phyloP scores from a whole-genome alignment of 2,797 vertebrate genomes.

The Lagocephalus sceleratus region DNA sequence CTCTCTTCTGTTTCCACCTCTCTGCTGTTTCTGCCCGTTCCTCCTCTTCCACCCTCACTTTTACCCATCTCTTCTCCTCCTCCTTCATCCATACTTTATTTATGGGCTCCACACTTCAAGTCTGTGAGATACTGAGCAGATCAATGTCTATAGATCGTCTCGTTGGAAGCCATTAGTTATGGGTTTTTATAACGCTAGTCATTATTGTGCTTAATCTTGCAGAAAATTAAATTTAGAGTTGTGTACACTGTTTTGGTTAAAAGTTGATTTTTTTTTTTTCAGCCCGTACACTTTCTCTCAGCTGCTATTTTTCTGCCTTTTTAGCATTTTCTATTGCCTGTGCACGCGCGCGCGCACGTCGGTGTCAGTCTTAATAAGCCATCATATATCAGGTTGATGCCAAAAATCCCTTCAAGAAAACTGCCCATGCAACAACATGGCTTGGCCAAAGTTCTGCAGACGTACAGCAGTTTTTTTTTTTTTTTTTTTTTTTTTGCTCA shows the following conservation, averaged over 20 bases:
- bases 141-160: constrained; percentile 87
- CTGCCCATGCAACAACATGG: constrained; percentile 55
- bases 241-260: constrained; percentile 81
- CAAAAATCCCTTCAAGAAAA: constrained; percentile 60
- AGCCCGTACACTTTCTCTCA: constrained; percentile 51
- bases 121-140: constrained; percentile 80
- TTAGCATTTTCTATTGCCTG: constrained; percentile 43
- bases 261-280: constrained; percentile 73
- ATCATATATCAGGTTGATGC: constrained; percentile 47
- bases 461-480: constrained; percentile 45
- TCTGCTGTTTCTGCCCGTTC: constrained; percentile 1
- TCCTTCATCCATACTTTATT: constrained; percentile 44
- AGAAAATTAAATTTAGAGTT: constrained; percentile 94
- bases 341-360: constrained; percentile 12
- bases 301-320: constrained; percentile 60
- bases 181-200: constrained; percentile 88
- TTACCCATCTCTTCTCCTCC: constrained; percentile 6
- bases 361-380: constrained; percentile 48
- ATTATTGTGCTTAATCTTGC: constrained; percentile 94
- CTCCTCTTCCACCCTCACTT: constrained; percentile 10
- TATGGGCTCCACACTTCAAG: constrained; percentile 58
- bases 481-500: constrained; percentile 36
- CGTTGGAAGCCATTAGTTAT: constrained; percentile 87
- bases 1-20: constrained; percentile 1
- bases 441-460: constrained; percentile 54